Evolutionary conservation across 2,797 vertebrate genomes (phyloP), one percentile per base, ranked within the genome.

Genomic region (Hirundo rustica): DNA sequence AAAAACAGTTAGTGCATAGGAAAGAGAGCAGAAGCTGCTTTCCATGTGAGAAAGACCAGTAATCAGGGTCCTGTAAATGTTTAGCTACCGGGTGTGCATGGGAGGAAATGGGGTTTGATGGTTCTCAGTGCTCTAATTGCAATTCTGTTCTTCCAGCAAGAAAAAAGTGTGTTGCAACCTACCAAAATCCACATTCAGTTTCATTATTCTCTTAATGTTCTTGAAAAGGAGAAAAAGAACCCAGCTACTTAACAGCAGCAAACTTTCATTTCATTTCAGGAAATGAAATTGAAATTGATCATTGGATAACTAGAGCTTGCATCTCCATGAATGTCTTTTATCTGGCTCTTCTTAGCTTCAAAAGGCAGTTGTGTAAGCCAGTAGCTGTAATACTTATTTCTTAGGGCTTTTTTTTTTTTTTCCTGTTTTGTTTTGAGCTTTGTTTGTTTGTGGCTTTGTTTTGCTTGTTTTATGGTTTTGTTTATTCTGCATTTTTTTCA

Each of bases 401-500:
- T 61, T 58, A 51, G 8, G 2, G 8, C 38, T 38, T 38, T 38
- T 38, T 38, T 38, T 26, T 42, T 16, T 23, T n/a, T 13, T 12
- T 2, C 2, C 3, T 27, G 8, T 27, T 36, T 34, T 10, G 6
- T 22, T 66, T 45, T 29, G 15, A n/a, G 16, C 3, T 57, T 22
- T 25, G 4, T 25, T 26, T 27, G 5, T 20, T 57, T 16, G 20
- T 20, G 5, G 19, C 20, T 78, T 34, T 53, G 9, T 34, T 20
- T 60, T 60, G 5, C 2, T 66, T 34, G 16, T 5, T 5, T 29
- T 21, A 7, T 40, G 9, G 7, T 12, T 51, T n/a, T 53, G 2
- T 19, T 61, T 26, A 4, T 3, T 61, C 54, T 26, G 2, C 0
- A 5, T 27, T 65, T n/a, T 50, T 16, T 7, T 13, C 7, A 5